Percentiles rank a stretch among this genome's conserved stretches.
phyloP scores from a whole-genome alignment of 2,888 invertebrate genomes.

The Brenthis daphne region DNA sequence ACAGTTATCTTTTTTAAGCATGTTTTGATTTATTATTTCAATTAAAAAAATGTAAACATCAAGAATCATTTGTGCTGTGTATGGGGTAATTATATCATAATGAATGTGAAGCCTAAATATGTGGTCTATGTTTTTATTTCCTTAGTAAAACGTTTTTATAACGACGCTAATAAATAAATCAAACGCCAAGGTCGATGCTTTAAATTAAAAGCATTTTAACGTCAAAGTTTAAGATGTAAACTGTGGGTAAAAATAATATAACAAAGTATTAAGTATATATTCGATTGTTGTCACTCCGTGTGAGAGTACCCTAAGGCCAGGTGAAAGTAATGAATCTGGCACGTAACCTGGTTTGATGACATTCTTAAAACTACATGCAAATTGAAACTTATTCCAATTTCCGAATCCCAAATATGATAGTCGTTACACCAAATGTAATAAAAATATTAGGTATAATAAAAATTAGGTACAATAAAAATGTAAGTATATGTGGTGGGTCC shows the following conservation, averaged over 20 bases:
- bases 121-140: no score
- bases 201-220: no score
- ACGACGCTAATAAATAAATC: neutral
- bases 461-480: neutral
- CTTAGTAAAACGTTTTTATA: no score
- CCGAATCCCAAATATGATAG: slow-evolving; percentile 25
- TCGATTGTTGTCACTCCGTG: neutral
- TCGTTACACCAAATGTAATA: neutral
- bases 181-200: neutral
- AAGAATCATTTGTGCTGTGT: no score
- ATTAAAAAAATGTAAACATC: no score
- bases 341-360: slow-evolving; percentile 51
- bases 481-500: no score
- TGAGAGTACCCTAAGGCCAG: slow-evolving; percentile 41
- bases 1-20: no score
- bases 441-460: neutral
- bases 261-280: neutral
- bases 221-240: no score
- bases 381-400: slow-evolving; percentile 27
- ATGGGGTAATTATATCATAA: no score
- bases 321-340: slow-evolving; percentile 54
- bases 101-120: no score
- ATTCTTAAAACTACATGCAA: slow-evolving; percentile 42
- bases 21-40: no score
- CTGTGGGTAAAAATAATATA: neutral